These are phyloP conservation scores for Oreochromis grahami DNA, from an alignment of 2,797 vertebrate genomes.

Conservation along the genomic window DNA sequence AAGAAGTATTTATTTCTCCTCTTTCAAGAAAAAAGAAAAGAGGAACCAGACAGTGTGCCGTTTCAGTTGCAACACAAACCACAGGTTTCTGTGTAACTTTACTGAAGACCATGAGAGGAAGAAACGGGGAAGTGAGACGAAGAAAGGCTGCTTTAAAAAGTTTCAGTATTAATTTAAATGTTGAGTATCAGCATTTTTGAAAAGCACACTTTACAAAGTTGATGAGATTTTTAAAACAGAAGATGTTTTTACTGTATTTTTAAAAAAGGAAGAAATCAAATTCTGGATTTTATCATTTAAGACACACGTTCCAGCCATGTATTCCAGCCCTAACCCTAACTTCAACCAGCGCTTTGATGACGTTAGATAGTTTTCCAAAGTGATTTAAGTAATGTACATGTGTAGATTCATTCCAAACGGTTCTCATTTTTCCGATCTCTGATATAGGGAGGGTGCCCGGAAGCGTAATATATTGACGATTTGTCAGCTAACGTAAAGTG, in stretches of 20 bases:
- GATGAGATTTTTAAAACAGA: not conserved
- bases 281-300: not conserved
- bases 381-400: not conserved
- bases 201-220: not conserved
- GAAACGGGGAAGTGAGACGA: not conserved
- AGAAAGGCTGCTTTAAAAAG: not conserved
- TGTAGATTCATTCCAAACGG: not conserved
- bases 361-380: accelerated
- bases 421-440: not conserved
- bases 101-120: not conserved
- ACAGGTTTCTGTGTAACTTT: not conserved
- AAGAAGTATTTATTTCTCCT: not conserved
- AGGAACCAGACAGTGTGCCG: accelerated
- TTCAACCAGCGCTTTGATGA: not conserved
- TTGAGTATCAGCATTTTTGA: not conserved
- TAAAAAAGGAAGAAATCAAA: not conserved
- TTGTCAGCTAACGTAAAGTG: too few relatives aligned
- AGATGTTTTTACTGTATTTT: not conserved
- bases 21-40: not conserved
- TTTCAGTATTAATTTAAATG: not conserved
- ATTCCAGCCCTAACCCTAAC: not conserved
- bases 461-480: too few relatives aligned
- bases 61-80: not conserved
- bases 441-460: accelerated
- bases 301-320: not conserved